phyloP scores from a whole-genome alignment of 92 coral and sea anemone species.

The Parazoanthus atlanticus region DNA sequence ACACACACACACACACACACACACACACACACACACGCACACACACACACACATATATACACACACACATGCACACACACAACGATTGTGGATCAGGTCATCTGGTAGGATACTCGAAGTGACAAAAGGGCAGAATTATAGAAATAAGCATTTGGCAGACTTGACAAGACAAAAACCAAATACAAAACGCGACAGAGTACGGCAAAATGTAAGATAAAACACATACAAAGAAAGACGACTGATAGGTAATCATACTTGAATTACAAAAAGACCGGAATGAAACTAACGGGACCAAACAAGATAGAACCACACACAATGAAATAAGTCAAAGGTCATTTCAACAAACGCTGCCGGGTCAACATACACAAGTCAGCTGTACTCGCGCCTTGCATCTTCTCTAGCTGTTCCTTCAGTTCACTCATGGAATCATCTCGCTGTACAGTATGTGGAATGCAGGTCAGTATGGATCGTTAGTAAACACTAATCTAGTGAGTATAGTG shows the following conservation, averaged over 20 bases:
- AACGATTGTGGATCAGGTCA: no score
- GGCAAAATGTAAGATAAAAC: not conserved
- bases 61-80: not conserved
- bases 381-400: constrained; percentile 74
- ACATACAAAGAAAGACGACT: not conserved
- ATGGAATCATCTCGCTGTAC: constrained; percentile 89
- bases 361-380: constrained; percentile 34
- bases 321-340: not conserved
- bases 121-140: no score
- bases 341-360: constrained; percentile 2
- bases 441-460: constrained; percentile 25
- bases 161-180: no score
- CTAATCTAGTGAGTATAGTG: not conserved
- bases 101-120: no score
- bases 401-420: constrained; percentile 88
- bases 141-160: no score
- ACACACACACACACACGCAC: no score
- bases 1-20: no score
- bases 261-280: not conserved
- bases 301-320: not conserved
- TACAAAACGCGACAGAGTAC: no score
- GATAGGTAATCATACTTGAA: not conserved
- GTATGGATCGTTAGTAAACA: not conserved
- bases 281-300: not conserved
- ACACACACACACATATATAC: constrained; percentile 11